phyloP scores from a whole-genome alignment of 2,888 invertebrate genomes.

The Tryphoninae sp. region DNA sequence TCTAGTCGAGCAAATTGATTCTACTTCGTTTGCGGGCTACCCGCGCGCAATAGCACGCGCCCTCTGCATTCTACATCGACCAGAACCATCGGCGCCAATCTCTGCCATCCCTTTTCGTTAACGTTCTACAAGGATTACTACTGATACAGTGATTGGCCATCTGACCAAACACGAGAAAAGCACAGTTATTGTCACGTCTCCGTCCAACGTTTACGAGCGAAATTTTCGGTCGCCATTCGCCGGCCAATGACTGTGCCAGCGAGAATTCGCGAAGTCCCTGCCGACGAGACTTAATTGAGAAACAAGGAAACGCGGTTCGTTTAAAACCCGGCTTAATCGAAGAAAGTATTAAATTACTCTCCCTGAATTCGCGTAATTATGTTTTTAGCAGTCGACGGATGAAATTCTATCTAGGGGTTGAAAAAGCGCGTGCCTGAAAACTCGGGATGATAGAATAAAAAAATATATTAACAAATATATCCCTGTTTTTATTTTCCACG shows the following conservation, averaged over 20 bases:
- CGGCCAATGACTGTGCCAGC: conserved; percentile 1
- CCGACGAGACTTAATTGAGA: conserved; percentile 53
- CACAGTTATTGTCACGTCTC: neutral
- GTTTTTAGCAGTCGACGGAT: conserved; percentile 23
- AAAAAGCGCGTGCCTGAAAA: neutral
- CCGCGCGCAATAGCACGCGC: conserved; percentile 24
- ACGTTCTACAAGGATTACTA: neutral
- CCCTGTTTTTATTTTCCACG: neutral
- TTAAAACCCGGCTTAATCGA: conserved; percentile 37
- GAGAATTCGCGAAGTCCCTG: conserved; percentile 1
- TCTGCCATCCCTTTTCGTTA: conserved; percentile 1
- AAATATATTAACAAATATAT: conserved; percentile 3
- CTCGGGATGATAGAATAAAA: neutral
- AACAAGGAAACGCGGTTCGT: conserved; percentile 37
- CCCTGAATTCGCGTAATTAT: conserved; percentile 50
- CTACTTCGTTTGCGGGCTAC: conserved; percentile 59
- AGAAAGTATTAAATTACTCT: conserved; percentile 53
- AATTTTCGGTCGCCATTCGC: neutral
- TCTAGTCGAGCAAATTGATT: conserved; percentile 65
- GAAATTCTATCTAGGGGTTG: neutral
- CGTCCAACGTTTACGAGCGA: neutral
- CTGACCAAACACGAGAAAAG: neutral
- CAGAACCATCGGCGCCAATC: conserved; percentile 21
- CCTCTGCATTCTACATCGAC: conserved; percentile 11
- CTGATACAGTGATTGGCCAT: conserved; percentile 4